A percentile compares a stretch with the other conserved stretches of the same genome.
Conservation (phyloP, 2,113 vertebrate genomes). For the Sterna hirundo region DNA sequence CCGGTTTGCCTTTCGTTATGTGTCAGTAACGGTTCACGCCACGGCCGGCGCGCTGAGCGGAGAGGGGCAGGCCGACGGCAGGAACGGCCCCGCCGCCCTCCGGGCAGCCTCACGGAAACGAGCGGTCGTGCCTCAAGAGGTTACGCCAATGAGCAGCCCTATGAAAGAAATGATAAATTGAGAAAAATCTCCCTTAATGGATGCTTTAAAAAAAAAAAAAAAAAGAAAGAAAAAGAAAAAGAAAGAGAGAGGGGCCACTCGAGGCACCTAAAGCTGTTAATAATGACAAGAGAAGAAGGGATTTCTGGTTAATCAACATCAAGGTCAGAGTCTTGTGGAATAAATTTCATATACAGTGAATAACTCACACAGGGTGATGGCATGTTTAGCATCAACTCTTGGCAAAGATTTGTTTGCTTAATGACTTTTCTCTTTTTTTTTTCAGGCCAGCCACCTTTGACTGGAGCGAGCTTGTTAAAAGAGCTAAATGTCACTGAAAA, state of each 20-base stretch:
- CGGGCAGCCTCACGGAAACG: background rate
- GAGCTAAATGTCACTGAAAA: slow-evolving; percentile 66
- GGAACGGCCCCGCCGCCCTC: accelerated
- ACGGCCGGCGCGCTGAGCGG: accelerated
- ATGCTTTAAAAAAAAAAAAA: background rate
- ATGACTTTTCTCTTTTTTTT: slow-evolving; percentile 51
- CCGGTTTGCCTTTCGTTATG: accelerated
- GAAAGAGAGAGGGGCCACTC: background rate
- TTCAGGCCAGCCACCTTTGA: slow-evolving; percentile 67
- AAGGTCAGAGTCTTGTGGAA: slow-evolving; percentile 59
- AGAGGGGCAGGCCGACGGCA: background rate
- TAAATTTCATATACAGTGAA: slow-evolving; percentile 63
- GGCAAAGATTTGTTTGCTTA: slow-evolving; percentile 71
- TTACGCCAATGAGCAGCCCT: background rate
- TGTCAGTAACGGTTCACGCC: too few relatives aligned
- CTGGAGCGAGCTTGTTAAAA: slow-evolving; percentile 63
- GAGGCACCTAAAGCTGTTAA: slow-evolving; percentile 52
- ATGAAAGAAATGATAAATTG: slow-evolving; percentile 5
- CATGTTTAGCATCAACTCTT: slow-evolving; percentile 64
- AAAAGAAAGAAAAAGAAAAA: background rate
- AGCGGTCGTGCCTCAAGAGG: background rate
- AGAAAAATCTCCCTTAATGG: slow-evolving; percentile 27
- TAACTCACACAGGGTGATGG: slow-evolving; percentile 49
- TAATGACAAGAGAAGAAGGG: slow-evolving; percentile 49
- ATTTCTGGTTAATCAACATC: slow-evolving; percentile 66